These are phyloP conservation scores for Cataglyphis cursor DNA, from an alignment of 2,888 invertebrate species.

Conservation along the genomic window DNA sequence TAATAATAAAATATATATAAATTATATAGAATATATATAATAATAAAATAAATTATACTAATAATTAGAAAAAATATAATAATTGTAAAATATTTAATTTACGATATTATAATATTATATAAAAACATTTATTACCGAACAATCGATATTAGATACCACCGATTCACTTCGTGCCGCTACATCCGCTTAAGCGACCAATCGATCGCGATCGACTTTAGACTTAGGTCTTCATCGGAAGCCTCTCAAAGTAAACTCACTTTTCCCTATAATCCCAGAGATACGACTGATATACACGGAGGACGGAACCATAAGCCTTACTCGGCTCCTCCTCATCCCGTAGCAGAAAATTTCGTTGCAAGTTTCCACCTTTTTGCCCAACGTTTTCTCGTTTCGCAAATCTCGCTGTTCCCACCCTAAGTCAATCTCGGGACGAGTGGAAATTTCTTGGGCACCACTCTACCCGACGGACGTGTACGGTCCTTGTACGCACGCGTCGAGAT, in stretches of 20 bases:
- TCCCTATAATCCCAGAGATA: slow-evolving; percentile 40
- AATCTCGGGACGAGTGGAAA: slow-evolving; percentile 70
- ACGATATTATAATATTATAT: slow-evolving; percentile 6
- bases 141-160: not conserved
- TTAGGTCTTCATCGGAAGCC: slow-evolving; percentile 14
- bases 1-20: no score
- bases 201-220: slow-evolving; percentile 41
- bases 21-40: no score
- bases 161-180: slow-evolving; percentile 12
- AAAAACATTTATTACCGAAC: not conserved
- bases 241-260: slow-evolving; percentile 41
- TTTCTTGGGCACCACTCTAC: slow-evolving; percentile 55
- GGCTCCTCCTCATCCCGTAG: not conserved
- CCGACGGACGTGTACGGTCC: slow-evolving; percentile 21
- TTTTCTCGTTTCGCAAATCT: slow-evolving; percentile 8
- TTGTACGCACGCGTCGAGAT: slow-evolving; percentile 23
- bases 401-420: slow-evolving; percentile 42
- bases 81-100: not conserved
- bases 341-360: slow-evolving; percentile 60
- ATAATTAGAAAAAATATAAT: not conserved
- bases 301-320: slow-evolving; percentile 36
- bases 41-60: not conserved
- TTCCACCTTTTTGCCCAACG: slow-evolving; percentile 8
- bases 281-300: slow-evolving; percentile 42
- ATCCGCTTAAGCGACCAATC: slow-evolving; percentile 33